These are phyloP conservation scores for Camponotus fellah DNA, from an alignment of 2,888 invertebrate genomes.

Conservation along the genomic window DNA sequence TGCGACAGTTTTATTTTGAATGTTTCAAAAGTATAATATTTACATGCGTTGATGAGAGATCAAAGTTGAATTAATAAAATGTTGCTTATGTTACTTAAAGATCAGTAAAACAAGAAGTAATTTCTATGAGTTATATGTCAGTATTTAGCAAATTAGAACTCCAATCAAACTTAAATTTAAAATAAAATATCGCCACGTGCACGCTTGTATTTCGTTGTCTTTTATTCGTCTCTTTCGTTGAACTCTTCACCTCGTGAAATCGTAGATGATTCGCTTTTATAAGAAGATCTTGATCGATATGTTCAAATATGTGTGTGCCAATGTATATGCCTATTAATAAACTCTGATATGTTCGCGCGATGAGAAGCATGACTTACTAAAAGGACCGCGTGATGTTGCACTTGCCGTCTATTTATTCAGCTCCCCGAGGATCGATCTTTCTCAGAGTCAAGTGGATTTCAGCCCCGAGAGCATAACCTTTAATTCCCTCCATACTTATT, in stretches of 20 bases:
- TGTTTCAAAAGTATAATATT: not conserved
- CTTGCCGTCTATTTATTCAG: not conserved
- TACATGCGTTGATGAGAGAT: not conserved
- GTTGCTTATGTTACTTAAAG: not conserved
- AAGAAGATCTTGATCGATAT: not conserved
- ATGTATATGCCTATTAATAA: constrained; percentile 23
- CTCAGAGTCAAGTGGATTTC: not conserved
- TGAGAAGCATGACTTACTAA: not conserved
- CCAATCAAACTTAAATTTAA: not conserved
- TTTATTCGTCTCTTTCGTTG: not conserved
- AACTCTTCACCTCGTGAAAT: not conserved
- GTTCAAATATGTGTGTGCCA: not conserved
- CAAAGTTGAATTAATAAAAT: not conserved
- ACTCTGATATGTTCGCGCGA: not conserved
- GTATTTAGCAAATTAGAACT: not conserved
- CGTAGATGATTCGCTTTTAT: not conserved
- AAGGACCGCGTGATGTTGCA: not conserved
- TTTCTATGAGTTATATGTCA: not conserved
- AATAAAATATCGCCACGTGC: not conserved
- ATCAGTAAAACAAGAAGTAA: not conserved
- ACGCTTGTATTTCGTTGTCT: not conserved
- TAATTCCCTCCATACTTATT: not conserved
- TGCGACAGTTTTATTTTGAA: not conserved
- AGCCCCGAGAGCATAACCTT: too few relatives aligned
- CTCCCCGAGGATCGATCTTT: not conserved